Percentiles rank a stretch among this genome's conserved stretches.
Conservation (phyloP, 2,888 invertebrate genomes). For the Apodemia mormo region DNA sequence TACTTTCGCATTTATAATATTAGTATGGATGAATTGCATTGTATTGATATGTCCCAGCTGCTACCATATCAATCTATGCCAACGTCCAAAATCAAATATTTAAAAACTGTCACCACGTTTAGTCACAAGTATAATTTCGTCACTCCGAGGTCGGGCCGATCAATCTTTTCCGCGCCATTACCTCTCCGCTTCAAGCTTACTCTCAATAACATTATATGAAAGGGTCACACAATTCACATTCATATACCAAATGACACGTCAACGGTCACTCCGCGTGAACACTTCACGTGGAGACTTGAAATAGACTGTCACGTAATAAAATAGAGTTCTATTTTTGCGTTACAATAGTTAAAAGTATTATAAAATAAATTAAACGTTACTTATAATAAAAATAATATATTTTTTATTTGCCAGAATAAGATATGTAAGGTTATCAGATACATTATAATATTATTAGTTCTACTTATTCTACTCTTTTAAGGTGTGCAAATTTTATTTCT, state of each 20-base stretch:
- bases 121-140: conserved; percentile 26
- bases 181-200: conserved; percentile 50
- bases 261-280: conserved; percentile 42
- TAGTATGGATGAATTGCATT: too few species aligned
- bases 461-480: too few species aligned
- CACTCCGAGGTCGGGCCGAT: conserved; percentile 42
- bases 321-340: neutral
- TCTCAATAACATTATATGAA: conserved; percentile 45
- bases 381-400: too few species aligned
- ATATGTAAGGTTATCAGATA: too few species aligned
- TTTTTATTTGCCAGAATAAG: too few species aligned
- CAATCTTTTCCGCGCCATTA: conserved; percentile 54
- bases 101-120: neutral
- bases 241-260: conserved; percentile 35
- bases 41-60: neutral
- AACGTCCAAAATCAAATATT: neutral
- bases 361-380: too few species aligned
- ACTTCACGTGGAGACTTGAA: conserved; percentile 29
- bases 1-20: too few species aligned
- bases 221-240: conserved; percentile 35
- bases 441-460: too few species aligned
- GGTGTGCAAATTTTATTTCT: too few species aligned
- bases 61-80: neutral
- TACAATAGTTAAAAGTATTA: too few species aligned
- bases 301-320: neutral